phyloP scores from a whole-genome alignment of 92 coral and sea anemone species.

The Bergia puertoricense region DNA sequence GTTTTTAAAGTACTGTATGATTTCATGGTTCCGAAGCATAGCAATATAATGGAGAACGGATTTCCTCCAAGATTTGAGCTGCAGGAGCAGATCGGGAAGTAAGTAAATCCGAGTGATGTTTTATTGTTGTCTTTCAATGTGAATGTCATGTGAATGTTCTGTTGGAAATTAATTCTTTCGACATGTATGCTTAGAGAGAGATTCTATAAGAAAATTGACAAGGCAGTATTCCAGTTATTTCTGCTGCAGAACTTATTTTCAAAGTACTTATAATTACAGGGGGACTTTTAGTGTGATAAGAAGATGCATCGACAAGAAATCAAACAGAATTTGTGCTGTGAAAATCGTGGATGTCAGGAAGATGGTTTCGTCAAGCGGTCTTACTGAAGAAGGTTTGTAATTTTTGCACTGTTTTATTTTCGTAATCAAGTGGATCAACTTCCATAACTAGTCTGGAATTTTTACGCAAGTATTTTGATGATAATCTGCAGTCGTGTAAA shows the following conservation, averaged over 20 bases:
- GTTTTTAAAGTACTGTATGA: neutral
- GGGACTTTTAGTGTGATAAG: constrained; percentile 98
- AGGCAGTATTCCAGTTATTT: neutral
- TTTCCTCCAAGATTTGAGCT: constrained; percentile 97
- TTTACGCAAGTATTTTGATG: neutral
- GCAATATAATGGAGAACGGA: constrained; percentile 82
- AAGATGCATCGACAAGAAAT: constrained; percentile 90
- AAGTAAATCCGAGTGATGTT: constrained; percentile 44
- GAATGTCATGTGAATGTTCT: neutral
- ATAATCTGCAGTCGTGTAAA: neutral
- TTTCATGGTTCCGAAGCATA: constrained; percentile 39
- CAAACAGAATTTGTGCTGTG: constrained; percentile 92
- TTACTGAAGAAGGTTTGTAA: constrained; percentile 83
- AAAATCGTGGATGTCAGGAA: constrained; percentile 93
- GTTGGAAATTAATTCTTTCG: constrained; percentile 29
- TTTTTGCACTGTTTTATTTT: constrained; percentile 21
- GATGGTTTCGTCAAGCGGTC: constrained; percentile 96
- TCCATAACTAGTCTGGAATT: neutral
- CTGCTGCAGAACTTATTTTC: neutral
- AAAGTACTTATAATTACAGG: constrained; percentile 57
- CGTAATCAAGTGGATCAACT: constrained; percentile 5
- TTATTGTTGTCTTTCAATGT: constrained; percentile 17
- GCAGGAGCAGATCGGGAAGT: constrained; percentile 99
- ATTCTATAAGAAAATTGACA: neutral
- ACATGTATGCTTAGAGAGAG: constrained; percentile 1